Evolutionary conservation across 2,113 vertebrate genomes (phyloP).

Genomic region (Myxocyprinus asiaticus): DNA sequence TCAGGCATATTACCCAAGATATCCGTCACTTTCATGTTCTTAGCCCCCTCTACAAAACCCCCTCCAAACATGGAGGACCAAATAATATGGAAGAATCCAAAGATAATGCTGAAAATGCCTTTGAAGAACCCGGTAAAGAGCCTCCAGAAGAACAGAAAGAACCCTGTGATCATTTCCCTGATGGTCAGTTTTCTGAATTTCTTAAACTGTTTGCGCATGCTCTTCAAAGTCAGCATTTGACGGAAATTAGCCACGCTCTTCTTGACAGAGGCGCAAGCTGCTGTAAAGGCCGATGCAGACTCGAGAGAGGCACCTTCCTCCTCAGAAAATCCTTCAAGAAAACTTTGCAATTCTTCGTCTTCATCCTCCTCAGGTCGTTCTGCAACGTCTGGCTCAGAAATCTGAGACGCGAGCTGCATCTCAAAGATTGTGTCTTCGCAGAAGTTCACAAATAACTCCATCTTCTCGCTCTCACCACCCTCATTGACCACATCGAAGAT

Average conservation of each 20-base stretch:
- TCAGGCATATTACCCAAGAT: conserved; percentile 98
- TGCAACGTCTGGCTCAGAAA: conserved; percentile 85
- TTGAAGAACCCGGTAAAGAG: conserved; percentile 87
- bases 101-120: conserved; percentile 82
- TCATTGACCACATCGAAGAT: conserved; percentile 98
- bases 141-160: conserved; percentile 93
- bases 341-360: conserved; percentile 74
- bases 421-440: conserved; percentile 99
- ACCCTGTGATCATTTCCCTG: conserved; percentile 86
- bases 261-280: conserved; percentile 81
- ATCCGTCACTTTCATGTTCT: conserved; percentile 97
- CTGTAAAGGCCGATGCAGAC: conserved; percentile 85
- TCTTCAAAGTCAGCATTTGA: conserved; percentile 82
- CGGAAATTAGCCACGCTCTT: conserved; percentile 74
- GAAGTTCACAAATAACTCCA: conserved; percentile 98
- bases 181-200: conserved; percentile 87
- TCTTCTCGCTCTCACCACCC: conserved; percentile 95
- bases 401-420: conserved; percentile 97
- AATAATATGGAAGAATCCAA: conserved; percentile 91
- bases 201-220: conserved; percentile 83
- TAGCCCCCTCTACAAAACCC: conserved; percentile 94
- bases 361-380: conserved; percentile 86
- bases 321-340: conserved; percentile 73
- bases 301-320: conserved; percentile 80
- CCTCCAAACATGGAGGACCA: conserved; percentile 96